A percentile compares a stretch with the other conserved stretches of the same genome.
Conservation (phyloP, 1,140 invertebrate species). For the Chymomyza costata region DNA sequence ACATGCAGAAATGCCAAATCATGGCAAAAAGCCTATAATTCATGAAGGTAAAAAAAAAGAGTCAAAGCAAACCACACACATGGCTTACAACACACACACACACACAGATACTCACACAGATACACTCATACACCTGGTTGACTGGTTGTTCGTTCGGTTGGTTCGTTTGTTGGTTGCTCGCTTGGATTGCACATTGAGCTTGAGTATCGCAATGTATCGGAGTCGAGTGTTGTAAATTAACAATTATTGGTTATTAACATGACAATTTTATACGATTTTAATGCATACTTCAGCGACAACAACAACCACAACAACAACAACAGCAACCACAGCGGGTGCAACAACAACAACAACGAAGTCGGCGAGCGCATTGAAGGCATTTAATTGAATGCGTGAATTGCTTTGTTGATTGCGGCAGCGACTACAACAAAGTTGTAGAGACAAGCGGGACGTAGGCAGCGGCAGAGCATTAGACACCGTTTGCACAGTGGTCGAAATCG, state of each 20-base stretch:
- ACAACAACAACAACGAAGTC: slow-evolving; percentile 42
- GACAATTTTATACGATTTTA: slow-evolving; percentile 74
- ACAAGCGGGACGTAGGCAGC: neutral
- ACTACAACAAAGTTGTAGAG: slow-evolving; percentile 2
- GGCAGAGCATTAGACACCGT: too few species aligned
- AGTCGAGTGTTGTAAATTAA: slow-evolving; percentile 72
- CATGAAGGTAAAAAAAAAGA: slow-evolving; percentile 24
- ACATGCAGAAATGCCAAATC: slow-evolving; percentile 59
- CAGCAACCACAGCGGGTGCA: slow-evolving; percentile 12
- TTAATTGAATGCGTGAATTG: slow-evolving; percentile 74
- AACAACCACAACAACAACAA: slow-evolving; percentile 11
- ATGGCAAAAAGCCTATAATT: slow-evolving; percentile 55
- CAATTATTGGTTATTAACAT: slow-evolving; percentile 74
- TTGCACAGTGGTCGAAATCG: too few species aligned
- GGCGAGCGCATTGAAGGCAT: slow-evolving; percentile 70
- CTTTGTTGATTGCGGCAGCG: slow-evolving; percentile 62
- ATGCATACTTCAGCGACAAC: slow-evolving; percentile 53
- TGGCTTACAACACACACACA: slow-evolving; percentile 1
- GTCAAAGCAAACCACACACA: slow-evolving; percentile 11
- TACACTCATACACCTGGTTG: neutral
- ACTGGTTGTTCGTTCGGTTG: neutral
- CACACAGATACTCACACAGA: too few species aligned
- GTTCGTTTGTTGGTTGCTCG: slow-evolving; percentile 6
- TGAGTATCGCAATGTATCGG: too few species aligned
- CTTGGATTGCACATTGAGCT: too few species aligned